A percentile compares a stretch with the other conserved stretches of the same genome.
phyloP scores from a whole-genome alignment of 2,888 invertebrate genomes.

The Epicampocera succincta region DNA sequence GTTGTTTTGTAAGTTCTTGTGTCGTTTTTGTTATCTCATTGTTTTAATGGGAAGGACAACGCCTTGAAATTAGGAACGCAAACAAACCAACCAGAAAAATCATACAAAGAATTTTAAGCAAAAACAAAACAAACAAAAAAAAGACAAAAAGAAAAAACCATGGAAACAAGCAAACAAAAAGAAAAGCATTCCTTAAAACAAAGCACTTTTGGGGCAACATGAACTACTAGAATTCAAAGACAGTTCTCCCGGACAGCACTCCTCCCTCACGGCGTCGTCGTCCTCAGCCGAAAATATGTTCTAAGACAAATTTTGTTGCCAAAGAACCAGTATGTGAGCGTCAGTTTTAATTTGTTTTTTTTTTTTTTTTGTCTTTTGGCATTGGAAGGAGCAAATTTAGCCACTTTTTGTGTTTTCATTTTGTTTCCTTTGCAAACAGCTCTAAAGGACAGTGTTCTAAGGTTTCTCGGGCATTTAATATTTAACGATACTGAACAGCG shows the following conservation, averaged over 20 bases:
- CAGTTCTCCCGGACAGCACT: background rate
- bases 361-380: background rate
- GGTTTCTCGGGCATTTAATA: conserved; percentile 25
- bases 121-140: conserved; percentile 7
- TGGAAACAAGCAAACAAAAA: conserved; percentile 9
- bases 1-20: background rate
- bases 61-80: conserved; percentile 65
- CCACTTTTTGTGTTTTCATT: conserved; percentile 25
- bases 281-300: background rate
- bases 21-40: background rate
- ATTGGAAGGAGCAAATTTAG: conserved; percentile 15
- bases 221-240: background rate
- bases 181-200: conserved; percentile 38
- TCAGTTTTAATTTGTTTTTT: background rate
- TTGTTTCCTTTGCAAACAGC: background rate
- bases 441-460: conserved; percentile 28
- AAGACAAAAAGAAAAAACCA: background rate
- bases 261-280: no score
- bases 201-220: conserved; percentile 42
- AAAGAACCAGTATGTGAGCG: background rate
- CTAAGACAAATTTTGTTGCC: background rate
- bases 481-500: conserved; percentile 14
- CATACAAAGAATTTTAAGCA: background rate
- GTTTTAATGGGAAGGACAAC: conserved; percentile 63
- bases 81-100: conserved; percentile 6